phyloP scores from a whole-genome alignment of 30 jellyfish, hydroid and myxozoan species.

The Morbakka virulenta region DNA sequence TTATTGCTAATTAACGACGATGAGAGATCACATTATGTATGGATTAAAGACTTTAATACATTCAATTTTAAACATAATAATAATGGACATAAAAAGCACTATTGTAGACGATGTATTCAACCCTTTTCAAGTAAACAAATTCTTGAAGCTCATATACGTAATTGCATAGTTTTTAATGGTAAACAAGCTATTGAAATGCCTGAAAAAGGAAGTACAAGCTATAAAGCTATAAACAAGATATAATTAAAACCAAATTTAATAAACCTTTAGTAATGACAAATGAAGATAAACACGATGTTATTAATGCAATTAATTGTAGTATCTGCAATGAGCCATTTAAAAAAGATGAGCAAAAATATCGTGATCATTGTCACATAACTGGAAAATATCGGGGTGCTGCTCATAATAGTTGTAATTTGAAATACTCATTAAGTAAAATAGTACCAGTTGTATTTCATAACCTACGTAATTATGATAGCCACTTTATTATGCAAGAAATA shows the following conservation, averaged over 20 bases:
- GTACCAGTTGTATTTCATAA: conserved; percentile 57
- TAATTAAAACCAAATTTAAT: background rate
- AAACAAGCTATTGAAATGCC: conserved; percentile 47
- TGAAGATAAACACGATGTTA: conserved; percentile 5
- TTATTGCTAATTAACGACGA: conserved; percentile 19
- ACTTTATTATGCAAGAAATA: conserved; percentile 43
- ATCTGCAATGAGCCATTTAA: conserved; percentile 22
- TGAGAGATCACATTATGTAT: conserved; percentile 34
- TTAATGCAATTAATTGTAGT: too few species aligned
- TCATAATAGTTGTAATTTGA: conserved; percentile 33
- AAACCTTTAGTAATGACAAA: conserved; percentile 20
- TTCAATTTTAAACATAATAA: conserved; percentile 7
- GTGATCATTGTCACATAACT: conserved; percentile 52
- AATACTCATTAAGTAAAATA: conserved; percentile 19
- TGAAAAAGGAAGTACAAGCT: conserved; percentile 1
- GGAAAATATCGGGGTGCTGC: conserved; percentile 63
- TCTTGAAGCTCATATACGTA: conserved; percentile 8
- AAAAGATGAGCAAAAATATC: conserved; percentile 12
- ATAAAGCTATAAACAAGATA: conserved; percentile 1
- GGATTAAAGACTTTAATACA: conserved; percentile 12
- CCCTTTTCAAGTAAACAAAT: conserved; percentile 1
- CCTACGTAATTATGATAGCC: conserved; percentile 47
- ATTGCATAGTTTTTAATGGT: conserved; percentile 26
- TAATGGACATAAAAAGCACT: conserved; percentile 2
- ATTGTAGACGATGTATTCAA: conserved; percentile 45